Evolutionary conservation across 2,888 invertebrate genomes (phyloP), one percentile per base, ranked within the genome.

Genomic region (Nemotelus nigrinus): DNA sequence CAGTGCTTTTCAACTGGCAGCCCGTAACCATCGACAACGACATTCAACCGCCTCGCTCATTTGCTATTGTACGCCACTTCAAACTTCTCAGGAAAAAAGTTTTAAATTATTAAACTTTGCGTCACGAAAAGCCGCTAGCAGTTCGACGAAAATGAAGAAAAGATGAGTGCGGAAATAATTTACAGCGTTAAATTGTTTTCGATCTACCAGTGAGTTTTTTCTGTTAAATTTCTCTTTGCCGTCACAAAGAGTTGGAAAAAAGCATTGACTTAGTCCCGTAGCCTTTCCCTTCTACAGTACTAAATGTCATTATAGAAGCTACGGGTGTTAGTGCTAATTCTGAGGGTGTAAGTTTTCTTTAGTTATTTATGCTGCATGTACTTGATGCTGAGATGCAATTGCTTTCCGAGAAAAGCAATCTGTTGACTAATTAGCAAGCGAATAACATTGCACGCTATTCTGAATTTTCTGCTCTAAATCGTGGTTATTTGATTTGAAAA

Each of bases 131-230:
- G 41, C 25, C 43, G 4, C 7, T 39, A 25, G 50, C 3, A 44
- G 45, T 5, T 10, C 2, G 47, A 3, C 3, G 45, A 65, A 39
- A 65, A 25, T 10, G n/a, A 39, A 39, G 10, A 44, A 65, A 68
- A 47, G 48, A 25, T 68, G 67, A 68, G 25, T 50, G 50, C 67
- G 67, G 67, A 68, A 68, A 68, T 68, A 50, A 68, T 68, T 68
- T 68, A 68, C 50, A 50, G 50, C 67, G 44, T 68, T 48, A 68
- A 68, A 68, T 68, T 48, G 50, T 39, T 68, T 68, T 39, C 25
- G 50, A 68, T 48, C 48, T 50, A 7, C 41, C 39, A 7, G 67
- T 4, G 67, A 25, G 45, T 41, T 44, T 10, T 65, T 39, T 60
- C 43, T 60, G 25, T 60, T 60, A 2, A 2, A 7, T 25, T 25